These are phyloP conservation scores for Cydia amplana DNA, from an alignment of 1,140 invertebrate genomes.

Conservation along the genomic window DNA sequence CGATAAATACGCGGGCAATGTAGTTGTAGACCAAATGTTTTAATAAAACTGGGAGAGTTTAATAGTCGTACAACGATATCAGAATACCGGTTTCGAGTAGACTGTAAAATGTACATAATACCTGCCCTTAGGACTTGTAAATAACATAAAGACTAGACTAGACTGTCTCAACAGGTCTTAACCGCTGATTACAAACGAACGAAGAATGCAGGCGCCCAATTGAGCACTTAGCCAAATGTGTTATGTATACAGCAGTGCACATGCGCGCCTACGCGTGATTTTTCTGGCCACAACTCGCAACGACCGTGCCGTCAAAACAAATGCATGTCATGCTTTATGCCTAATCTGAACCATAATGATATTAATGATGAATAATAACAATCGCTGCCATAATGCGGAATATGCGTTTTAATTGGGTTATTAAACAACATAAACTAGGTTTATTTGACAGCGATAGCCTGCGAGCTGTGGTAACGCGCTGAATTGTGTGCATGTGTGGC, in stretches of 20 bases:
- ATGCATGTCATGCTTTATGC: not conserved
- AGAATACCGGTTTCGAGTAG: not conserved
- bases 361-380: not conserved
- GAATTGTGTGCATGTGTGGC: not conserved
- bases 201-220: not conserved
- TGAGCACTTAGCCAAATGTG: not conserved
- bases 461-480: not conserved
- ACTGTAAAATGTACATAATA: not conserved
- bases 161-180: not conserved
- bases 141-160: not conserved
- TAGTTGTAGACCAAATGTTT: not conserved
- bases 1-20: too few species aligned
- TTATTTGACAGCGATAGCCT: not conserved
- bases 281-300: not conserved
- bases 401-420: slow-evolving; percentile 4
- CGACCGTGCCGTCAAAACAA: slow-evolving; percentile 8
- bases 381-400: not conserved
- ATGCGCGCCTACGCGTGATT: not conserved
- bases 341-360: not conserved
- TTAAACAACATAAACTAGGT: slow-evolving; percentile 7
- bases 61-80: slow-evolving; percentile 37
- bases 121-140: not conserved
- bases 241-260: slow-evolving; percentile 10
- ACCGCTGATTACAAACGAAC: not conserved
- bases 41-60: slow-evolving; percentile 43